phyloP scores from a whole-genome alignment of 2,113 vertebrate genomes.

The Bos javanicus region DNA sequence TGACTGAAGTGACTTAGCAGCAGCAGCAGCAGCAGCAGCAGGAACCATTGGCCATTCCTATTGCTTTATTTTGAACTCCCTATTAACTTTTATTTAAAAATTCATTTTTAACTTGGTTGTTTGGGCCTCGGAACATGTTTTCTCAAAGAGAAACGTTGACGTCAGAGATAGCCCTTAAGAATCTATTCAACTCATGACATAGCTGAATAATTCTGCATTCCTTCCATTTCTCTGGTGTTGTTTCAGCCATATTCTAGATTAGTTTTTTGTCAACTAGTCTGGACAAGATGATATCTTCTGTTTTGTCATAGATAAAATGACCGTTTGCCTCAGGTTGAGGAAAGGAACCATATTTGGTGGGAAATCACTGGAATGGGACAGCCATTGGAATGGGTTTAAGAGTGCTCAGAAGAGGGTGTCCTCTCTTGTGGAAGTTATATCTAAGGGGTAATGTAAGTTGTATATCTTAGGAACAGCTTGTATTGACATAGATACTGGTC shows the following conservation, averaged over 20 bases:
- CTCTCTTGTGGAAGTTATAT: conserved; percentile 16
- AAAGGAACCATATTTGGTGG: not conserved
- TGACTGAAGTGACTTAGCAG: too few species aligned
- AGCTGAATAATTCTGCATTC: not conserved
- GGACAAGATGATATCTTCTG: not conserved
- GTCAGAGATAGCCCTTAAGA: not conserved
- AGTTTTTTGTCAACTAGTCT: not conserved
- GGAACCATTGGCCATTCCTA: not conserved
- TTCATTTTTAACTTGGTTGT: conserved; percentile 9
- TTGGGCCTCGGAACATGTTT: not conserved
- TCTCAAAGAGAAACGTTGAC: conserved; percentile 17
- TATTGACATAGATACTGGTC: not conserved
- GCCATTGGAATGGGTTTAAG: not conserved
- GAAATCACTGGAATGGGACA: not conserved
- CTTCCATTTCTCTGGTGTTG: not conserved
- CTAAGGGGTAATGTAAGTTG: not conserved
- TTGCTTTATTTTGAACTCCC: not conserved
- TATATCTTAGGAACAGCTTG: conserved; percentile 21
- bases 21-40: too few species aligned
- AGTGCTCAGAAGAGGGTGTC: not conserved
- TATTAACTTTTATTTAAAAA: conserved; percentile 23
- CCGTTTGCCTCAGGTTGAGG: conserved; percentile 30
- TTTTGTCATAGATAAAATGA: not conserved
- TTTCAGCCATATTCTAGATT: conserved; percentile 21
- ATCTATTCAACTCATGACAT: not conserved